These are phyloP conservation scores for Epicampocera succincta DNA, from an alignment of 2,888 invertebrate species.

Conservation along the genomic window DNA sequence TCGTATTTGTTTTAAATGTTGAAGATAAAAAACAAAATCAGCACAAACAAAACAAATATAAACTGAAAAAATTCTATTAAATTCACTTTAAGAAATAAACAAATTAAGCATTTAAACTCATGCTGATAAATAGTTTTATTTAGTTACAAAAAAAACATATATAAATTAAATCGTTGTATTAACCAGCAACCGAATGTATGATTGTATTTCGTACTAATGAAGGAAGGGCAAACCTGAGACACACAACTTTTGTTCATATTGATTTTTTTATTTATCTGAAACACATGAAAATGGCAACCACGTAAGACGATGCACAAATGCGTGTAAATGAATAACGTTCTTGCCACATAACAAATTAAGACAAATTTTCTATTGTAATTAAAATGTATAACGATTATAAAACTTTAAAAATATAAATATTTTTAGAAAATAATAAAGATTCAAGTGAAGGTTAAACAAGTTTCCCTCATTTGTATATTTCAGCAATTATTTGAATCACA, in stretches of 20 bases:
- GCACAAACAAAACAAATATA: neutral
- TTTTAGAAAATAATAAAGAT: no score
- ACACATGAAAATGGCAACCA: no score
- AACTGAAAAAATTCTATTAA: slow-evolving; percentile 5
- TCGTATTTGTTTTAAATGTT: neutral
- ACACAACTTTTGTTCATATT: neutral
- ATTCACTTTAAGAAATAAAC: slow-evolving; percentile 27
- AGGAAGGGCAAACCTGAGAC: neutral
- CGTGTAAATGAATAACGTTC: no score
- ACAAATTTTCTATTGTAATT: no score
- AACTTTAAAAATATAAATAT: no score
- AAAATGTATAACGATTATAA: no score
- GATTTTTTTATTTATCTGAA: no score
- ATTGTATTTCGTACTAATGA: neutral
- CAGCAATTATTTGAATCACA: no score
- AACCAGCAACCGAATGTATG: neutral
- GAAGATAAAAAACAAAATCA: slow-evolving; percentile 22
- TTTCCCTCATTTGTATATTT: no score
- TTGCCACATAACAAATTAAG: no score
- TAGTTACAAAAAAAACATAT: slow-evolving; percentile 34
- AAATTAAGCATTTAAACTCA: slow-evolving; percentile 59
- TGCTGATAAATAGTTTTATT: slow-evolving; percentile 60
- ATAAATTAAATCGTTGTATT: slow-evolving; percentile 15
- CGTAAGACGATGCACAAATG: no score
- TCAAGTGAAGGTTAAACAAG: no score